Conservation (phyloP, 1,140 invertebrate species). For the Eurytemora carolleeae region DNA sequence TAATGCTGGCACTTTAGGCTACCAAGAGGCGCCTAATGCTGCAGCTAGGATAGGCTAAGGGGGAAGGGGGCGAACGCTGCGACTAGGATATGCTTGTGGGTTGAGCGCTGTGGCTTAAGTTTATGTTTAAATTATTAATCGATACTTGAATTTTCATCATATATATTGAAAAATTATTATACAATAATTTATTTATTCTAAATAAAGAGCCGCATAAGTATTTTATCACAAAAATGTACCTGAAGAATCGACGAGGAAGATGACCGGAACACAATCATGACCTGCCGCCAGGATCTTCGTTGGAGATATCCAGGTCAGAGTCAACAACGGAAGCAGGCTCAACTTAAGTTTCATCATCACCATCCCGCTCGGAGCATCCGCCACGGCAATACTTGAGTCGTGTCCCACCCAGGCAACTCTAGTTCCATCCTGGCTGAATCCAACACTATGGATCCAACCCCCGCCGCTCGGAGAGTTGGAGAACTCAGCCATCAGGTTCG, state of each 20-base stretch:
- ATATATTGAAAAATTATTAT: too few species aligned
- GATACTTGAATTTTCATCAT: too few species aligned
- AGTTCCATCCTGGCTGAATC: slow-evolving; percentile 83
- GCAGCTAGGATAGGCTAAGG: too few species aligned
- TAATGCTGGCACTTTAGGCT: too few species aligned
- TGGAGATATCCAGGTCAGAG: slow-evolving; percentile 71
- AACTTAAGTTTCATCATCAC: slow-evolving; percentile 45
- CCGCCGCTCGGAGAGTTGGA: slow-evolving; percentile 44
- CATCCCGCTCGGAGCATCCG: slow-evolving; percentile 56
- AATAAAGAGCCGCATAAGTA: too few species aligned
- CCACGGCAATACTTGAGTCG: slow-evolving; percentile 82
- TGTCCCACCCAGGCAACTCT: slow-evolving; percentile 92
- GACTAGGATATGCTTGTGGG: too few species aligned
- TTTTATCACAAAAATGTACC: too few species aligned
- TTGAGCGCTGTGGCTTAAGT: too few species aligned
- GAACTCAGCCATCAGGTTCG: slow-evolving; percentile 80
- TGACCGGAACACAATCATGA: slow-evolving; percentile 81
- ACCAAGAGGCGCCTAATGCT: too few species aligned
- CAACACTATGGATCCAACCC: slow-evolving; percentile 89
- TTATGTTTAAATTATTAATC: too few species aligned
- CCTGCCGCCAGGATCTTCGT: slow-evolving; percentile 74
- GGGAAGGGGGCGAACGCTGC: too few species aligned
- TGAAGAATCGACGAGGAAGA: slow-evolving; percentile 52
- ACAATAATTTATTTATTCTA: too few species aligned
- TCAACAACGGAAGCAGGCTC: slow-evolving; percentile 75